A percentile compares a stretch with the other conserved stretches of the same genome.
Evolutionary conservation across 2,797 vertebrate species (phyloP).

Genomic region (Characodon lateralis): DNA sequence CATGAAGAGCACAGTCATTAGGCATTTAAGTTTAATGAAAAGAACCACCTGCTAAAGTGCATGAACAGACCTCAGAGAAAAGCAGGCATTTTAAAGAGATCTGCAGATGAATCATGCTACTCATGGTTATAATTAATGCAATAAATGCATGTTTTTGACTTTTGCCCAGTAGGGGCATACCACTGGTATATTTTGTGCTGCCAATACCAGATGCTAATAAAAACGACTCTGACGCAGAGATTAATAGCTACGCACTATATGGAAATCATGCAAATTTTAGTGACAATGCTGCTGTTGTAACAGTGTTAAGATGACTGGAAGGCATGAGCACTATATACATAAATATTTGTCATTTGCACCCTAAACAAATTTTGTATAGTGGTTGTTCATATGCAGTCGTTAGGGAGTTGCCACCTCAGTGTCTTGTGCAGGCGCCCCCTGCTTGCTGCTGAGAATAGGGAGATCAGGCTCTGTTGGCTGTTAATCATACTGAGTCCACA

Average conservation of each 20-base stretch:
- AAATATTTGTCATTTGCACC: no score
- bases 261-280: background rate
- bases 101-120: slow-evolving; percentile 52
- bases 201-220: background rate
- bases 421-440: no score
- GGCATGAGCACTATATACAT: no score
- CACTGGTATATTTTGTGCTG: background rate
- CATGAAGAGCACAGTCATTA: slow-evolving; percentile 80
- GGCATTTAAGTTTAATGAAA: slow-evolving; percentile 83
- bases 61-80: slow-evolving; percentile 56
- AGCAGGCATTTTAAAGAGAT: slow-evolving; percentile 50
- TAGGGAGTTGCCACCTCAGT: no score
- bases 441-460: no score
- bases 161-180: background rate
- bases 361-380: no score
- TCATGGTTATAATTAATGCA: slow-evolving; percentile 24
- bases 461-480: no score
- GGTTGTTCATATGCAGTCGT: no score
- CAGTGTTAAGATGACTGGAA: slow-evolving; percentile 12
- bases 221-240: background rate
- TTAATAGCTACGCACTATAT: background rate
- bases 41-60: slow-evolving; percentile 72
- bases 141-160: slow-evolving; percentile 26
- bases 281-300: slow-evolving; percentile 51
- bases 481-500: no score